Evolutionary conservation across 2,113 vertebrate genomes (phyloP), one percentile per base, ranked within the genome.

Genomic region (Gnathonemus echidnorhynchus): DNA sequence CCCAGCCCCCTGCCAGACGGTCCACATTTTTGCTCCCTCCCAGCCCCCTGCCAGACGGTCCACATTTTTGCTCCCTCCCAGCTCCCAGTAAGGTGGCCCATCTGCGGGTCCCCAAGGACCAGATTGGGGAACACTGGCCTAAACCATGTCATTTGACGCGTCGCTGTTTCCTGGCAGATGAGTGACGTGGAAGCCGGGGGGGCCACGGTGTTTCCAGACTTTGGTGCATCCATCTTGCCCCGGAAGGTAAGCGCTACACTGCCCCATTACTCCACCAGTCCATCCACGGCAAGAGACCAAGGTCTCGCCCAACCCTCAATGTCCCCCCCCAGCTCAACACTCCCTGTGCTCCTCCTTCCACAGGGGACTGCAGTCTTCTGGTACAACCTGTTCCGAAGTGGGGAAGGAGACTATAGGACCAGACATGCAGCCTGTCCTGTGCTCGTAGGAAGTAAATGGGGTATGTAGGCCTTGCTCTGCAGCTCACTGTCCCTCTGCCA

Each of bases 361-460:
- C 93, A 99, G 98, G 98, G 98, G 31, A 99, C 98, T 0, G 96
- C 98, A 17, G 97, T 99, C 53, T 99, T 99, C 90, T 99, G 98
- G 98, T 99, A 99, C 90, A 99, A 99, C 80, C 97, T 99, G 45
- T 96, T 99, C 92, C 95, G 93, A 91, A 99, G 97, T 0, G 98
- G 98, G 0, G 98, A 99, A 92, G 98, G 98, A 31, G 98, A 99
- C 93, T 99, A 99, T 4, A 95, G 98, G 90, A 99, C 98, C 0
- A 96, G 98, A 88, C 98, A 99, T 0, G 98, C 98, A 24, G 98
- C 98, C 89, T 99, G 98, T 58, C 98, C 98, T 0, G 98, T 99
- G 48, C 95, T 99, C 92, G 97, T 99, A 85, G 98, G 98, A 45
- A 98, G 97, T 93, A 99, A 99, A 95, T 99, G 98, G 98, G 98